Evolutionary conservation across 1,140 invertebrate species (phyloP), one percentile per base, ranked within the genome.

Genomic region (Portunus trituberculatus): DNA sequence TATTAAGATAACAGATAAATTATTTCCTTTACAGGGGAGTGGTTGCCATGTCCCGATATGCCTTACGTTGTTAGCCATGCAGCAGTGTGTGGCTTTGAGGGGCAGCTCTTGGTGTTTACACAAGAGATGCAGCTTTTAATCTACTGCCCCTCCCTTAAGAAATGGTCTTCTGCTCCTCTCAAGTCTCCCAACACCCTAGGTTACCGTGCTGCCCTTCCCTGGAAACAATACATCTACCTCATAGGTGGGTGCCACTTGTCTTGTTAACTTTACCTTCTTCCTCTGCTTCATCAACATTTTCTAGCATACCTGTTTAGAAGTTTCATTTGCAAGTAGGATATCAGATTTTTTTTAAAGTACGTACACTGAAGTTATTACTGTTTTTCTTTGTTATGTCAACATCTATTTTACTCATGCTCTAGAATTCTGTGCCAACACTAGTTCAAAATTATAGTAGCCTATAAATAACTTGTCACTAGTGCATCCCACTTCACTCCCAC

Each of bases 51-150:
- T 67, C 94, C 94, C 14, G 94, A 95, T 20, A 95, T 95, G 94
- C 94, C 94, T 0, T 83, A 93, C 39, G 87, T 76, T 87, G 52
- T 95, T 4, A 92, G 91, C 52, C 31, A 95, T 82, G 94, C 91
- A 76, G 94, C 94, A 25, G 94, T 29, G 31, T 95, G 94, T 89
- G 52, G 83, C 7, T 95, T 95, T 86, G 59, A 95, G 88, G 94
- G 94, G 16, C 84, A 91, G 39, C 48, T 95, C 29, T 76, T 95
- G 83, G 91, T 95, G 46, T 95, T 95, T 29, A 95, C 94, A 0
- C 94, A 93, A 31, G 94, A 95, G 25, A 95, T 92, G 91, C 94
- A 95, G 16, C 94, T 95, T 12, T 48, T 95, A n/a, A 95, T 89
- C 7, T 95, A 67, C 46, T 95, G 92, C 45, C 94, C 94, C 14